Percentiles rank a stretch among this genome's conserved stretches.
phyloP scores from a whole-genome alignment of 2,113 vertebrate genomes.

The Ranitomeya imitator region DNA sequence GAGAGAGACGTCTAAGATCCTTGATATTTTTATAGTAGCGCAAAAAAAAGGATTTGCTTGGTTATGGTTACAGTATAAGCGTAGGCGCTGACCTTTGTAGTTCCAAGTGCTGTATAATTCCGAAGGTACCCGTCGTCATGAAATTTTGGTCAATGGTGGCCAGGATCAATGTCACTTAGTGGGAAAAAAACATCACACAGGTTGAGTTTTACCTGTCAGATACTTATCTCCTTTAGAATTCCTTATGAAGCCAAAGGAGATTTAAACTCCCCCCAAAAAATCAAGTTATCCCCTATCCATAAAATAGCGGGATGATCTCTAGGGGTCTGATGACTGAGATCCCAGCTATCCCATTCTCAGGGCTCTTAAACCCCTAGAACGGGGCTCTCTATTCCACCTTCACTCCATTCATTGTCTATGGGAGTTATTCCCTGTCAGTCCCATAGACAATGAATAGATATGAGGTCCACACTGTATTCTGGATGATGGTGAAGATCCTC shows the following conservation, averaged over 20 bases:
- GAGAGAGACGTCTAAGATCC: not conserved
- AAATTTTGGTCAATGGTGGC: not conserved
- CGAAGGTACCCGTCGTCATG: not conserved
- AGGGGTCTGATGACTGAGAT: no score
- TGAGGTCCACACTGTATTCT: no score
- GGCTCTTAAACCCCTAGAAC: no score
- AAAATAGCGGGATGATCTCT: no score
- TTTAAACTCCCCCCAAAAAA: no score
- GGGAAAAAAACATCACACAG: not conserved
- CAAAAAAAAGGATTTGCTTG: not conserved
- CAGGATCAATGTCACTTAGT: not conserved
- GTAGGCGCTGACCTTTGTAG: not conserved
- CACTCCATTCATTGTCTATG: no score
- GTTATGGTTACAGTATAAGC: not conserved
- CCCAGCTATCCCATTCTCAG: no score
- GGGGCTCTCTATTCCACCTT: no score
- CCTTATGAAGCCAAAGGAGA: not conserved
- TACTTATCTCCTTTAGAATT: not conserved
- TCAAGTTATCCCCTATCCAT: no score
- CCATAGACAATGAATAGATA: no score
- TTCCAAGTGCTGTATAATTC: not conserved
- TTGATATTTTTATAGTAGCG: not conserved
- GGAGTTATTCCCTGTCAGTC: no score
- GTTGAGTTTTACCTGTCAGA: not conserved
- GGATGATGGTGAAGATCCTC: no score